Base-by-base conservation (phyloP, 1,140 invertebrate genomes). In the Bombus impatiens region DNA sequence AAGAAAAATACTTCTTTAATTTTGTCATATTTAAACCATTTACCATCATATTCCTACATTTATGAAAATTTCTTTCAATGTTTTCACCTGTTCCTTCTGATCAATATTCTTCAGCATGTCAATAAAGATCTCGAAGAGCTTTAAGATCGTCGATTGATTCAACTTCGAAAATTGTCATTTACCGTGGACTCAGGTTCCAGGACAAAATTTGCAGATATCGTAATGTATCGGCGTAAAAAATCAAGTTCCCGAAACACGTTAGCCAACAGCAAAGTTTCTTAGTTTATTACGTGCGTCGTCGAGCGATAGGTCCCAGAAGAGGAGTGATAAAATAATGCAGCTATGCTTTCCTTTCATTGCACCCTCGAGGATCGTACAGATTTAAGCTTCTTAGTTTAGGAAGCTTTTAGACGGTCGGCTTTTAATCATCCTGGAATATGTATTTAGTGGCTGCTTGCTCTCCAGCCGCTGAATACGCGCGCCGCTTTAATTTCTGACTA, bases 401-500 rank as follows among this genome's bases (percentile, higher is more conserved):
- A 57, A 78, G 76, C 76, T 78, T 78, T 78, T 67, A 67, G 76
- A 22, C 76, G 8, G 37, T n/a, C 8, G 40, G 76, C 76, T 67
- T 65, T 78, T 78, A 78, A 78, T 78, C 76, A 78, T 57, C 59
- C 15, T 18, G 25, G 37, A 65, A 78, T 78, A 78, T 65, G 76
- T 78, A 78, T 78, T 78, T 78, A 78, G 28, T 22, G 59, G 28
- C n/a, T 22, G 74, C 10, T 2, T 32, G 18, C 4, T 44, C 74
- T 3, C 18, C 18, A 22, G 47, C 15, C 6, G 47, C 18, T 53
- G 47, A 53, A 53, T 53, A 53, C 47, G 47, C 47, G 47, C 44
- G 74, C 22, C 4, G 42, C n/a, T 25, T 76, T 53, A 76, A 44
- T 76, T 76, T 25, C 9, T 76, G 74, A 53, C n/a, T 76, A 76